Percentiles rank a stretch among this genome's conserved stretches.
Conservation (phyloP, 2,888 invertebrate species). For the Mesorhabditis belari region DNA sequence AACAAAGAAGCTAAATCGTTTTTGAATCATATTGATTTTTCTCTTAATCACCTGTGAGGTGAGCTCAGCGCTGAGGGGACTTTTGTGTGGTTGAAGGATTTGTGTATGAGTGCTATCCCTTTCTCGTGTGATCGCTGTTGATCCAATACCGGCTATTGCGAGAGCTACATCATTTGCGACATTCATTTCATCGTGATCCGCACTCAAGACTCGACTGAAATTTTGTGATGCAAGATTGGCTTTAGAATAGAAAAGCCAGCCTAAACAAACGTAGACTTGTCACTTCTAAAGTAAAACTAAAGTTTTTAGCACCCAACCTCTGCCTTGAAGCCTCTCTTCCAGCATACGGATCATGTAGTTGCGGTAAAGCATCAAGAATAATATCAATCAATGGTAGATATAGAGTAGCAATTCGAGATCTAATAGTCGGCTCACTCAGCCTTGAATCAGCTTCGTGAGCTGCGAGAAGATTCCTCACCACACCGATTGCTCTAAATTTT, state of each 20-base stretch:
- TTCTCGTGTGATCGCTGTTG: not conserved
- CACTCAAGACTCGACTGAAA: not conserved
- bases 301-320: not conserved
- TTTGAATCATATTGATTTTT: too few relatives aligned
- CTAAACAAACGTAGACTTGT: not conserved
- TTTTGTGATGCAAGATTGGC: not conserved
- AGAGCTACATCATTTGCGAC: slow-evolving; percentile 68
- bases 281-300: slow-evolving; percentile 62
- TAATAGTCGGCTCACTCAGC: slow-evolving; percentile 55
- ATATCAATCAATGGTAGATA: slow-evolving; percentile 75
- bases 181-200: slow-evolving; percentile 33
- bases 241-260: not conserved
- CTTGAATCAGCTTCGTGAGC: slow-evolving; percentile 86
- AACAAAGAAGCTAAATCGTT: slow-evolving; percentile 72
- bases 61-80: slow-evolving; percentile 68
- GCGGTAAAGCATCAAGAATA: slow-evolving; percentile 60
- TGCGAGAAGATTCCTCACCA: slow-evolving; percentile 60
- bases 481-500: slow-evolving; percentile 24
- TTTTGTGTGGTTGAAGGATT: not conserved
- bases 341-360: slow-evolving; percentile 64
- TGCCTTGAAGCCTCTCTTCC: not conserved
- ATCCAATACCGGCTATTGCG: slow-evolving; percentile 64
- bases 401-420: slow-evolving; percentile 76
- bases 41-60: slow-evolving; percentile 61
- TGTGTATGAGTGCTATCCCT: not conserved